phyloP scores from a whole-genome alignment of 1,140 invertebrate species.

The Anadara kagoshimensis region DNA sequence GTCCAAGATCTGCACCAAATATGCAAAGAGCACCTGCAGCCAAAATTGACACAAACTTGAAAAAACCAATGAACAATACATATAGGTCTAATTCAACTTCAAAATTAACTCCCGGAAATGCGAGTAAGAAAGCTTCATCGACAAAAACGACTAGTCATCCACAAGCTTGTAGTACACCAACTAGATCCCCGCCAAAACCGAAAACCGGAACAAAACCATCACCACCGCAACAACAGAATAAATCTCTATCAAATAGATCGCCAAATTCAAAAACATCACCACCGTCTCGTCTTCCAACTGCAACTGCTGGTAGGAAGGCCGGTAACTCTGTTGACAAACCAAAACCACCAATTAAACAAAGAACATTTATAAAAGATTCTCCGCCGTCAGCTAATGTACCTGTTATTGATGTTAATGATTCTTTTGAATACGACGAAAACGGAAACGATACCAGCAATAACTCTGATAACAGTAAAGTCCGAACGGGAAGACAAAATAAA shows the following conservation, averaged over 20 bases:
- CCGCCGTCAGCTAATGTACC: slow-evolving; percentile 50
- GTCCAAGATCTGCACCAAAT: slow-evolving; percentile 14
- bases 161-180: slow-evolving; percentile 53
- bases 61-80: no score
- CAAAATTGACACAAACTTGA: no score
- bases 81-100: no score
- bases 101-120: not conserved
- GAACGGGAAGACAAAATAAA: no score
- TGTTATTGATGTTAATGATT: slow-evolving; percentile 37
- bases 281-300: slow-evolving; percentile 29
- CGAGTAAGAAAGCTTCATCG: not conserved
- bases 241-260: no score
- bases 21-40: not conserved
- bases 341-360: slow-evolving; percentile 80
- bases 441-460: no score
- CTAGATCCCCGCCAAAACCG: slow-evolving; percentile 35
- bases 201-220: slow-evolving; percentile 22
- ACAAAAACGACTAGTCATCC: slow-evolving; percentile 33
- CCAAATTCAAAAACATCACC: no score
- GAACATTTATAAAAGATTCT: slow-evolving; percentile 89
- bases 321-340: slow-evolving; percentile 50
- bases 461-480: no score
- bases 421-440: no score
- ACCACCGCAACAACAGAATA: slow-evolving; percentile 30
- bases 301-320: slow-evolving; percentile 26